A percentile compares a stretch with the other conserved stretches of the same genome.
These are phyloP conservation scores for Stictocephala bisonia DNA, from an alignment of 2,888 invertebrate genomes.

Conservation along the genomic window DNA sequence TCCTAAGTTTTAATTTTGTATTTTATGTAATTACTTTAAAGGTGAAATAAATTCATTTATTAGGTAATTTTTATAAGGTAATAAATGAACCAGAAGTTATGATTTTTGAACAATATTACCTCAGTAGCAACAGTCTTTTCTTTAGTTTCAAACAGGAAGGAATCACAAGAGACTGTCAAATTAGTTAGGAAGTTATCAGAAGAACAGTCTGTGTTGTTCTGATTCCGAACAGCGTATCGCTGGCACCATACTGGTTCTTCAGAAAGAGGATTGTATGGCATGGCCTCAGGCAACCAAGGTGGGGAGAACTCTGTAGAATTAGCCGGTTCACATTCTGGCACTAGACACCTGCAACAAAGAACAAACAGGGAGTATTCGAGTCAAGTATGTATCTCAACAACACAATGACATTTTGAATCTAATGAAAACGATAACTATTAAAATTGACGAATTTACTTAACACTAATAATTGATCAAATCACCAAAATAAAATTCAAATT, in stretches of 20 bases:
- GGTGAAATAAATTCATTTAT: no score
- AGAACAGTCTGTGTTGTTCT: slow-evolving; percentile 40
- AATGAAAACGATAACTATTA: no score
- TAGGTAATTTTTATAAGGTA: no score
- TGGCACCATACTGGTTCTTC: slow-evolving; percentile 47
- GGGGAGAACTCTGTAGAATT: slow-evolving; percentile 47
- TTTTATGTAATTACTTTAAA: no score
- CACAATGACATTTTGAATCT: no score
- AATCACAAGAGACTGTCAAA: slow-evolving; percentile 58
- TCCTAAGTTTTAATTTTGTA: no score
- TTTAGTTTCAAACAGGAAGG: slow-evolving; percentile 64
- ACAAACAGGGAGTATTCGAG: no score
- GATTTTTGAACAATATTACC: slow-evolving; percentile 66
- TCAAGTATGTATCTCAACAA: no score
- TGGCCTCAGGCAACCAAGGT: slow-evolving; percentile 53
- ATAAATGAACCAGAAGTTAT: not conserved
- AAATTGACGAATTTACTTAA: no score
- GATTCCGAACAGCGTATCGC: slow-evolving; percentile 1
- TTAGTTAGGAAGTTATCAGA: slow-evolving; percentile 43
- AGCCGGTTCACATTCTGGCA: slow-evolving; percentile 55
- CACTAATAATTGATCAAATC: no score
- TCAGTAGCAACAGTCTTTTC: slow-evolving; percentile 74
- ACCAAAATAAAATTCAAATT: no score
- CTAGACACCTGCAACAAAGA: slow-evolving; percentile 51
- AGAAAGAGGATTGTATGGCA: slow-evolving; percentile 51